Evolutionary conservation across 2,113 vertebrate species (phyloP).

Genomic region (Pelvicachromis taeniatus): DNA sequence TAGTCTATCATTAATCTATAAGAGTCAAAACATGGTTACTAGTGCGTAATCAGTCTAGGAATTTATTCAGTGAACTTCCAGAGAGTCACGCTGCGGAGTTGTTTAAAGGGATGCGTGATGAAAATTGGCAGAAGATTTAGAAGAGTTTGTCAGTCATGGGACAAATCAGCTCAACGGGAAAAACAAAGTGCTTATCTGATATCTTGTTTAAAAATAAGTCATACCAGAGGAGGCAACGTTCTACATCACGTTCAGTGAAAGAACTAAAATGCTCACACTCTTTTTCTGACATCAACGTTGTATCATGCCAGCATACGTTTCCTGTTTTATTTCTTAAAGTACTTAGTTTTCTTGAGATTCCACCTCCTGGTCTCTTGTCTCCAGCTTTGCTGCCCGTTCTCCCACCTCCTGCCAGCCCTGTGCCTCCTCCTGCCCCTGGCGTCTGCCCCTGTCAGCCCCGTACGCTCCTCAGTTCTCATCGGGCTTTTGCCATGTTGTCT

Average conservation of each 20-base stretch:
- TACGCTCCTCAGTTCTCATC: neutral
- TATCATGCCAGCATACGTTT: neutral
- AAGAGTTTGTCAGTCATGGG: neutral
- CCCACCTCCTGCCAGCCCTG: neutral
- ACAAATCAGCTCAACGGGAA: neutral
- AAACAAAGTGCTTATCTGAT: neutral
- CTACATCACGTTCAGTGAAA: neutral
- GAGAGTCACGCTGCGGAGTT: neutral
- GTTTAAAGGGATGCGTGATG: neutral
- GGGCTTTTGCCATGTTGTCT: neutral
- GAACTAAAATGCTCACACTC: neutral
- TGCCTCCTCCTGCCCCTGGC: neutral
- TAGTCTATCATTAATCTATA: neutral
- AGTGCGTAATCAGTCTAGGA: neutral
- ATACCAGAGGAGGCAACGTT: fast-evolving
- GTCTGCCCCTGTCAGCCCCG: neutral
- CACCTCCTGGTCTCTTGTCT: neutral
- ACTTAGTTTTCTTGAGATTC: neutral
- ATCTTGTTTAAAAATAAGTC: neutral
- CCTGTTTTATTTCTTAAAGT: neutral
- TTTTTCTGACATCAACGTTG: neutral
- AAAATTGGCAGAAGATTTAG: neutral
- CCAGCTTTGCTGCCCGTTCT: neutral
- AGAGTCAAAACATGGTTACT: neutral
- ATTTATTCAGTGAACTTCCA: neutral